A percentile compares a stretch with the other conserved stretches of the same genome.
These are phyloP conservation scores for Acleris holmiana DNA, from an alignment of 2,888 invertebrate species.

Conservation along the genomic window DNA sequence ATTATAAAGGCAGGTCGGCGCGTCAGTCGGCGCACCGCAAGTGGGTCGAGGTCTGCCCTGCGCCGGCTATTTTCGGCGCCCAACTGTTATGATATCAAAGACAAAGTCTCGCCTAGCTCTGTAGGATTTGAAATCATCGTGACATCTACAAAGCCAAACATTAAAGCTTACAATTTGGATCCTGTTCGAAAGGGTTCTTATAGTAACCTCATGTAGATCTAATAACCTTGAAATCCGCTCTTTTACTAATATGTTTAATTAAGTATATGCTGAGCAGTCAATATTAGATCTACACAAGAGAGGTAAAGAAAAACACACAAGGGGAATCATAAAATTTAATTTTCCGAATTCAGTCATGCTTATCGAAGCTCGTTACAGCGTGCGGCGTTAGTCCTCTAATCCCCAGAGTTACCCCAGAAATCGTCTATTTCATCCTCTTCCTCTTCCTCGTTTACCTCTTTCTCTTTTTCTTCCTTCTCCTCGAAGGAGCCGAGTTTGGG, in stretches of 20 bases:
- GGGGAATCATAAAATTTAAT: slow-evolving; percentile 54
- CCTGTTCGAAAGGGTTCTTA: slow-evolving; percentile 35
- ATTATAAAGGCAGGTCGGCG: slow-evolving; percentile 32
- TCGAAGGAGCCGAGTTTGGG: slow-evolving; percentile 74
- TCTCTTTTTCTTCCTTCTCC: slow-evolving; percentile 66
- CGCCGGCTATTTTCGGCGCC: slow-evolving; percentile 68
- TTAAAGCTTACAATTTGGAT: slow-evolving; percentile 33
- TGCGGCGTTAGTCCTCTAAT: slow-evolving; percentile 68
- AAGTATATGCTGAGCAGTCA: background rate
- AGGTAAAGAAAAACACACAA: slow-evolving; percentile 65
- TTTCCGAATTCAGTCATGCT: slow-evolving; percentile 77
- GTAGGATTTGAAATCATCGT: slow-evolving; percentile 14
- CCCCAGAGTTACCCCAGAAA: slow-evolving; percentile 77
- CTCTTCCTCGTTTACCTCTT: slow-evolving; percentile 70
- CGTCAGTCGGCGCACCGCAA: slow-evolving; percentile 46
- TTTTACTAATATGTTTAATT: background rate
- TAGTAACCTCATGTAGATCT: slow-evolving; percentile 9
- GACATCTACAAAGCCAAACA: slow-evolving; percentile 35
- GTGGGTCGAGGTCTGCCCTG: slow-evolving; percentile 69
- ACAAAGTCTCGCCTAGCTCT: slow-evolving; percentile 27
- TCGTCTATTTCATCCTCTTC: slow-evolving; percentile 66
- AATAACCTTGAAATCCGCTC: slow-evolving; percentile 1
- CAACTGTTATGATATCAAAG: slow-evolving; percentile 57
- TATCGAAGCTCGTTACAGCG: slow-evolving; percentile 63
- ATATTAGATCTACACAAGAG: slow-evolving; percentile 37